These are phyloP conservation scores for Parnassius glacialis DNA, from an alignment of 2,888 invertebrate genomes.

Conservation along the genomic window DNA sequence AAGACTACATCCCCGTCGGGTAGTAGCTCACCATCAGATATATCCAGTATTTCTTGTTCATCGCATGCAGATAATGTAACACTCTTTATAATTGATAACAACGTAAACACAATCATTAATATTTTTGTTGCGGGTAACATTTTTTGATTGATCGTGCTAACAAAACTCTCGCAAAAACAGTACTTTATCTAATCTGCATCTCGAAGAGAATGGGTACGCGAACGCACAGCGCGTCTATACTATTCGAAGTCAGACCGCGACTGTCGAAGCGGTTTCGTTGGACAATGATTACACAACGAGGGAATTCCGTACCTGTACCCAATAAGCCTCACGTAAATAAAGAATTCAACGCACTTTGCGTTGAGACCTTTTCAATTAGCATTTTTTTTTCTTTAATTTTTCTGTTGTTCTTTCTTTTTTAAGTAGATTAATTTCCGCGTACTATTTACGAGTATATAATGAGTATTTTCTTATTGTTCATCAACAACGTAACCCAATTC, in stretches of 20 bases:
- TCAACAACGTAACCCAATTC: too few species aligned
- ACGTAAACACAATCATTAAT: constrained; percentile 29
- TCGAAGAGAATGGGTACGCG: background rate
- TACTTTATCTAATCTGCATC: constrained; percentile 13
- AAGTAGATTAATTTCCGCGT: too few species aligned
- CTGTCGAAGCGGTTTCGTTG: constrained; percentile 23
- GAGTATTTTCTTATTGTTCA: too few species aligned
- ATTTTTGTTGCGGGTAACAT: constrained; percentile 26
- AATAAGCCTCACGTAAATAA: constrained; percentile 26
- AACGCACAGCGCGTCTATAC: constrained; percentile 12
- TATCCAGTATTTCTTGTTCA: constrained; percentile 36
- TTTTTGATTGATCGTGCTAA: constrained; percentile 16
- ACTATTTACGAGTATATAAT: too few species aligned
- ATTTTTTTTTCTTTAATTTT: background rate
- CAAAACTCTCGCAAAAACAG: constrained; percentile 1
- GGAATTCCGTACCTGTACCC: constrained; percentile 41
- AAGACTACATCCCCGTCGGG: constrained; percentile 40
- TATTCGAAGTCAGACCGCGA: constrained; percentile 10
- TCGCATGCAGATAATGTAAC: constrained; percentile 39
- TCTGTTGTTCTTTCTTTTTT: too few species aligned
- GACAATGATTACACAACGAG: constrained; percentile 41
- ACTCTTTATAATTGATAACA: constrained; percentile 33
- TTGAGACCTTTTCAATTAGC: constrained; percentile 4
- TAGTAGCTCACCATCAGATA: constrained; percentile 41
- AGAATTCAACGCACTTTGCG: constrained; percentile 15